These are phyloP conservation scores for Pseudopipra pipra DNA, from an alignment of 2,113 vertebrate genomes.

Conservation along the genomic window DNA sequence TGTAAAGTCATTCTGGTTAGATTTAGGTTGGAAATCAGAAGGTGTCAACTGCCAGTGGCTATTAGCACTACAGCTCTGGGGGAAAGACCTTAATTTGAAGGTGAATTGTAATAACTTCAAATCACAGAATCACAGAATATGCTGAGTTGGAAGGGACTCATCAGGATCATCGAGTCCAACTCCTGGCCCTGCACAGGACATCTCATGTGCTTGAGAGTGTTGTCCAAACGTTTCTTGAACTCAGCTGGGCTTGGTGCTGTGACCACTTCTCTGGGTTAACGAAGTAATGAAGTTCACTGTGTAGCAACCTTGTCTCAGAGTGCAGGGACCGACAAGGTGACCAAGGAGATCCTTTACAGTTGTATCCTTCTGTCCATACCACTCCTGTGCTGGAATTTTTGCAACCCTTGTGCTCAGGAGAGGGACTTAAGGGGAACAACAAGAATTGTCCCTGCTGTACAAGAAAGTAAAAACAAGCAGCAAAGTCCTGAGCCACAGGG, in stretches of 20 bases:
- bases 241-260: background rate
- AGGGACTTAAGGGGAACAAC: background rate
- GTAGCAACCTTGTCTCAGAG: too few species aligned
- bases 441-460: background rate
- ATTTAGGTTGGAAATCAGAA: background rate
- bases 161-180: background rate
- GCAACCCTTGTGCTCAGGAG: background rate
- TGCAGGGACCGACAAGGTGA: background rate
- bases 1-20: background rate
- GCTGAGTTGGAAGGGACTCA: background rate
- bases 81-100: background rate
- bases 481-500: background rate
- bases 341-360: background rate
- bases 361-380: rapidly evolving
- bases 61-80: background rate
- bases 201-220: background rate
- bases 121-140: background rate
- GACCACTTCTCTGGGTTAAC: background rate
- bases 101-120: background rate
- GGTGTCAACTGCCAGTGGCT: background rate
- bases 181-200: too few species aligned
- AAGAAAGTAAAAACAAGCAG: background rate
- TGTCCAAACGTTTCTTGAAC: background rate
- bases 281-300: background rate
- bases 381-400: background rate